Evolutionary conservation across 2,888 invertebrate genomes (phyloP).

Genomic region (Mamestra brassicae): DNA sequence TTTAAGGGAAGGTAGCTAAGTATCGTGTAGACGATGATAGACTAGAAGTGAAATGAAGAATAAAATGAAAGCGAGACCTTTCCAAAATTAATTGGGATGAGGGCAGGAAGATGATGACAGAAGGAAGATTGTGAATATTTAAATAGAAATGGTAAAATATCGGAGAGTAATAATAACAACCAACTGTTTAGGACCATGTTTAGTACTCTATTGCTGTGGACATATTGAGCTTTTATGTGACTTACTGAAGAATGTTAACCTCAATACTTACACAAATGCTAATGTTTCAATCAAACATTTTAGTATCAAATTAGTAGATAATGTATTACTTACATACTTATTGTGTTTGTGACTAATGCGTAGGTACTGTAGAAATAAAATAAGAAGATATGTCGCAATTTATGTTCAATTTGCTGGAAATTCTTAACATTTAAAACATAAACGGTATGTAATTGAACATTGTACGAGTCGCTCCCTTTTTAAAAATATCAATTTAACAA

Average conservation of each 20-base stretch:
- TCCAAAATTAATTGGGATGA: background rate
- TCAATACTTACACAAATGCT: background rate
- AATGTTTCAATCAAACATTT: constrained; percentile 14
- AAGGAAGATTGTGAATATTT: background rate
- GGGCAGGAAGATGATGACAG: background rate
- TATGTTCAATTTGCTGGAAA: background rate
- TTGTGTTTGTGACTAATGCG: background rate
- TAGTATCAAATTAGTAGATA: background rate
- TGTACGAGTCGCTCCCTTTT: no score
- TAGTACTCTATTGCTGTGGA: background rate
- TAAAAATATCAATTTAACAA: no score
- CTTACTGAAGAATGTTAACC: background rate
- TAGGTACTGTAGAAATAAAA: background rate
- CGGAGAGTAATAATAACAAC: background rate
- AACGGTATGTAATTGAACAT: no score
- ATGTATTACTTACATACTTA: no score
- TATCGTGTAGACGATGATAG: background rate
- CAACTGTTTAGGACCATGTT: background rate
- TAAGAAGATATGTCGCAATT: background rate
- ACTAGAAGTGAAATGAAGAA: no score
- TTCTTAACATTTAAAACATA: background rate
- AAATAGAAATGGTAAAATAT: background rate
- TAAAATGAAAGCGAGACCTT: no score
- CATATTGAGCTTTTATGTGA: background rate
- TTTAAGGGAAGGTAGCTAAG: no score